These are phyloP conservation scores for Echinops telfairi DNA, from an alignment of 2,113 vertebrate species.

Conservation along the genomic window DNA sequence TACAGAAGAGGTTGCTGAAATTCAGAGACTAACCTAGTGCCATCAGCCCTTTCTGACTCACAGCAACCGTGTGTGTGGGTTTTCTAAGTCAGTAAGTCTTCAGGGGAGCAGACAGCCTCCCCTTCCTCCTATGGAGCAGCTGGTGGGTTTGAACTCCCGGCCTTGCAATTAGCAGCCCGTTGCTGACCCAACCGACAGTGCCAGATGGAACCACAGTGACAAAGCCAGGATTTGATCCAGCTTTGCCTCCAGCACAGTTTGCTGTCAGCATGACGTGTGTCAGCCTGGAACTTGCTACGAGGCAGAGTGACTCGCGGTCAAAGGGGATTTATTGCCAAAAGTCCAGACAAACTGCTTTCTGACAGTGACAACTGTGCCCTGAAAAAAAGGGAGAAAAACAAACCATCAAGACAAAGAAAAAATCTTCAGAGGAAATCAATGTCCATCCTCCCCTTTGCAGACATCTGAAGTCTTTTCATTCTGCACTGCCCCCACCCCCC, in stretches of 20 bases:
- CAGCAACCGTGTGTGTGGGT: too few relatives aligned
- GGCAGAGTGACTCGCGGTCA: not conserved
- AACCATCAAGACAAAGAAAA: not conserved
- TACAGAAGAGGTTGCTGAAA: constrained; percentile 8
- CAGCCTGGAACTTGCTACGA: constrained; percentile 34
- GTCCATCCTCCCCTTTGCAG: not conserved
- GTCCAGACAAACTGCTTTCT: not conserved
- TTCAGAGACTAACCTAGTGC: not conserved
- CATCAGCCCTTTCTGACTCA: too few relatives aligned
- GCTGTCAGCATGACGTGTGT: not conserved
- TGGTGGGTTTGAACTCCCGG: too few relatives aligned
- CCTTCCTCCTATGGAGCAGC: too few relatives aligned
- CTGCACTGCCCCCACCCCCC: not conserved
- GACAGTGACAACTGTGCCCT: not conserved
- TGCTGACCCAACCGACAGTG: too few relatives aligned
- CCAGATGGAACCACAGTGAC: not conserved
- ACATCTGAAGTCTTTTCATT: constrained; percentile 31
- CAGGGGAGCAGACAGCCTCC: too few relatives aligned
- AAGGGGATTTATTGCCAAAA: constrained; percentile 16
- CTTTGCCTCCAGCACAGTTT: not conserved
- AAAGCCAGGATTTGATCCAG: not conserved
- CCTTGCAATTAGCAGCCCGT: too few relatives aligned
- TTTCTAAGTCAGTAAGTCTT: too few relatives aligned
- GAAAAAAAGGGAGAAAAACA: constrained; percentile 31
- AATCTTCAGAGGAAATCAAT: constrained; percentile 48